A percentile compares a stretch with the other conserved stretches of the same genome.
Conservation (phyloP, 2,888 invertebrate genomes). For the Dyspetes luteomarginatus region DNA sequence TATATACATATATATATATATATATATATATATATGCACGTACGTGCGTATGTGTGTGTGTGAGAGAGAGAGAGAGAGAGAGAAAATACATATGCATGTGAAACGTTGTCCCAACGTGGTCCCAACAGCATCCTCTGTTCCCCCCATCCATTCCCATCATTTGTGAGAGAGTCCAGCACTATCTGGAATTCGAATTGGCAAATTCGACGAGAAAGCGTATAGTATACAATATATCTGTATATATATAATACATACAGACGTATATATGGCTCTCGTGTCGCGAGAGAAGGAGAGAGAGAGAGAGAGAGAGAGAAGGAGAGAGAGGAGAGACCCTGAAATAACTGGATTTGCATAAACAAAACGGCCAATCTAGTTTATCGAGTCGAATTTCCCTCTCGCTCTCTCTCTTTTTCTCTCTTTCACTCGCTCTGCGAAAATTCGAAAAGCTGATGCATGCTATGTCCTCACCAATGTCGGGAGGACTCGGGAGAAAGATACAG, state of each 20-base stretch:
- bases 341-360: conserved; percentile 77
- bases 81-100: no score
- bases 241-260: neutral
- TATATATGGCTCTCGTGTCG: neutral
- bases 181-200: conserved; percentile 54
- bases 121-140: conserved; percentile 48
- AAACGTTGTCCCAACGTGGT: conserved; percentile 2
- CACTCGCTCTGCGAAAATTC: conserved; percentile 24
- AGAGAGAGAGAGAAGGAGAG: no score
- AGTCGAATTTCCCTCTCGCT: conserved; percentile 65
- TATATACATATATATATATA: conserved; percentile 3
- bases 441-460: conserved; percentile 18
- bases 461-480: conserved; percentile 30
- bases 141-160: conserved; percentile 32
- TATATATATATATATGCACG: no score
- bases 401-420: conserved; percentile 23
- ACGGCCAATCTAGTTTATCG: conserved; percentile 76
- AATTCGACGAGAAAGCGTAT: conserved; percentile 51
- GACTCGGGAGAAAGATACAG: conserved; percentile 10
- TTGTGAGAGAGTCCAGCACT: conserved; percentile 41
- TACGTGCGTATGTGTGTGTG: no score
- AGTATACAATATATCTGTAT: neutral
- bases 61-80: no score
- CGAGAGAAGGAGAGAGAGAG: neutral
- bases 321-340: conserved; percentile 41